phyloP scores from a whole-genome alignment of 2,797 vertebrate species.

The Cyclura pinguis region DNA sequence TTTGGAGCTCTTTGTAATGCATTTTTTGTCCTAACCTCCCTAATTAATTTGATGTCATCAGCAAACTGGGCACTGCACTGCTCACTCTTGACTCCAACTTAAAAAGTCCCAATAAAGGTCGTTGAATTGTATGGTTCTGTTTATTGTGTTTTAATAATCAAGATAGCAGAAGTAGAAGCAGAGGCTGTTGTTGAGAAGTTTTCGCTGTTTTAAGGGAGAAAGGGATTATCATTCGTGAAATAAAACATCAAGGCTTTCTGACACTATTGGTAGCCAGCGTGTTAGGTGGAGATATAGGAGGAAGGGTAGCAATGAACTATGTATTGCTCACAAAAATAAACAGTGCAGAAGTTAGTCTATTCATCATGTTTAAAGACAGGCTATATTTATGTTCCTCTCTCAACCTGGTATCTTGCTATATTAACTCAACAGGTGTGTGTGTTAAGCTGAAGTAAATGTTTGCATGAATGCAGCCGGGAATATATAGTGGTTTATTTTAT shows the following conservation, averaged over 20 bases:
- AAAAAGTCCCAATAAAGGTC: not conserved
- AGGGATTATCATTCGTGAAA: not conserved
- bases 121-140: not conserved
- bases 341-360: not conserved
- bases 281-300: not conserved
- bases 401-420: not conserved
- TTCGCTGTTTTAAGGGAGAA: not conserved
- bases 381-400: slow-evolving; percentile 17
- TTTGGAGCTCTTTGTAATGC: not conserved
- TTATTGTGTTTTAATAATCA: not conserved
- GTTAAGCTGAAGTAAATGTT: slow-evolving; percentile 29
- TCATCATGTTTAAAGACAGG: not conserved
- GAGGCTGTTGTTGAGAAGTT: not conserved
- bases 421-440: slow-evolving; percentile 27
- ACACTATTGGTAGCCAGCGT: not conserved
- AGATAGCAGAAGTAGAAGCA: not conserved
- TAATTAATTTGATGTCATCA: not conserved
- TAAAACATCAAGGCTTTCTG: not conserved
- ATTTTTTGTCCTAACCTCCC: not conserved
- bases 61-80: not conserved
- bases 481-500: slow-evolving; percentile 38
- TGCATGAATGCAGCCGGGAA: not conserved
- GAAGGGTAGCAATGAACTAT: not conserved
- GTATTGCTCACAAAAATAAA: not conserved
- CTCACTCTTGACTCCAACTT: not conserved